Evolutionary conservation across 1,140 invertebrate genomes (phyloP).

Genomic region (Cyclargus thomasi): DNA sequence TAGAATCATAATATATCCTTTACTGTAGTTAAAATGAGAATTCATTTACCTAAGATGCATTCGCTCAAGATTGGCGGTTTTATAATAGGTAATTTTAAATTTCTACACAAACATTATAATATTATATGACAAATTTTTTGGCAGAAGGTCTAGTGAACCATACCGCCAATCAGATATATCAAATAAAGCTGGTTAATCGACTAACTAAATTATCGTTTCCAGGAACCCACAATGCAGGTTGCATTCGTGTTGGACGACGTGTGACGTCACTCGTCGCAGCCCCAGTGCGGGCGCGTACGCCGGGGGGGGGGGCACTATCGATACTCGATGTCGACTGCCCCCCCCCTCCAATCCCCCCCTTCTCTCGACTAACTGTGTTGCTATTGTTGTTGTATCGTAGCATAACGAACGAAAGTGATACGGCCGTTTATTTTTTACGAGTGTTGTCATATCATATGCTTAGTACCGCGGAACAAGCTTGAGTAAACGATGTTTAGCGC

Average conservation of each 20-base stretch:
- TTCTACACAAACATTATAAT: too few species aligned
- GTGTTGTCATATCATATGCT: slow-evolving; percentile 63
- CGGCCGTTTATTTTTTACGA: slow-evolving; percentile 46
- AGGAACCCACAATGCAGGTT: slow-evolving; percentile 71
- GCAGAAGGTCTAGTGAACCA: too few species aligned
- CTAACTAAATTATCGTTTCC: too few species aligned
- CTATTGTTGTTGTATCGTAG: slow-evolving; percentile 46
- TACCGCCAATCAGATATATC: too few species aligned
- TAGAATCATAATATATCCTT: too few species aligned
- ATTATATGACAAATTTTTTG: too few species aligned
- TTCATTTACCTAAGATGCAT: too few species aligned
- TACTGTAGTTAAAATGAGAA: too few species aligned
- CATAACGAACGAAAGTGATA: slow-evolving; percentile 31
- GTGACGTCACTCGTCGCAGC: slow-evolving; percentile 44
- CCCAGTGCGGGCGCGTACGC: slow-evolving; percentile 1
- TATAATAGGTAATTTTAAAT: too few species aligned
- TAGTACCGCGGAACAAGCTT: slow-evolving; percentile 47
- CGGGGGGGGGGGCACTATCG: slow-evolving; percentile 13
- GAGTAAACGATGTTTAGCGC: slow-evolving; percentile 45
- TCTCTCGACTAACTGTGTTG: slow-evolving; percentile 24
- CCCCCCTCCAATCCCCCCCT: too few species aligned
- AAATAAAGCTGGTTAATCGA: too few species aligned
- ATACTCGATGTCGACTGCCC: slow-evolving; percentile 5
- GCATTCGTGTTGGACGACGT: slow-evolving; percentile 72
- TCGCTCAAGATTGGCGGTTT: too few species aligned